These are phyloP conservation scores for Allolobophora icterica DNA, from an alignment of 2,888 invertebrate species.

Conservation along the genomic window DNA sequence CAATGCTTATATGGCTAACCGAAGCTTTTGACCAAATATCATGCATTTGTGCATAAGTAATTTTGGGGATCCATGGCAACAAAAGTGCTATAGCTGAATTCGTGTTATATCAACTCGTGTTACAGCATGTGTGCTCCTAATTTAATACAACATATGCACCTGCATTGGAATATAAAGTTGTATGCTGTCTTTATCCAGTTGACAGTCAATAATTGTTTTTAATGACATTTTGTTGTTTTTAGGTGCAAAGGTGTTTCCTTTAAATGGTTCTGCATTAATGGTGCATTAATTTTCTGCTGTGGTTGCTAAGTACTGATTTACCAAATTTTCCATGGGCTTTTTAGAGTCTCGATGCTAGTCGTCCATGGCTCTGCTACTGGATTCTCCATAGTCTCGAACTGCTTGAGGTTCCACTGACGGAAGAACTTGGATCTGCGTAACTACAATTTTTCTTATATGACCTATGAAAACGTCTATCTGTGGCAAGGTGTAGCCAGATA, in stretches of 20 bases:
- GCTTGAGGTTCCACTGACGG: slow-evolving; percentile 73
- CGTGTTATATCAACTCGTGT: too few relatives aligned
- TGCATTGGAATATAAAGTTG: background rate
- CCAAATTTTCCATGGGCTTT: background rate
- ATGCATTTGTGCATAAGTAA: too few relatives aligned
- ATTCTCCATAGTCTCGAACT: slow-evolving; percentile 87
- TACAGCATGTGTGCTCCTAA: too few relatives aligned
- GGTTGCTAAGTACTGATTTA: background rate
- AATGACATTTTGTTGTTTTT: background rate
- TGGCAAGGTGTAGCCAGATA: background rate
- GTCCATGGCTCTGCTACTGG: slow-evolving; percentile 98
- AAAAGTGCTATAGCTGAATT: too few relatives aligned
- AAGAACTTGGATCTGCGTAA: slow-evolving; percentile 63
- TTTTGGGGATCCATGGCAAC: too few relatives aligned
- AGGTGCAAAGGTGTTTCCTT: background rate
- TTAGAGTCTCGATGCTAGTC: slow-evolving; percentile 81
- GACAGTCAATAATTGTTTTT: background rate
- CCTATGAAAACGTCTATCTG: background rate
- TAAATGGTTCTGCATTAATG: background rate
- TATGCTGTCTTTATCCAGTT: background rate
- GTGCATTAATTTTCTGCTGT: background rate
- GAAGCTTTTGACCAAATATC: too few relatives aligned
- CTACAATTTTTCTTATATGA: slow-evolving; percentile 35
- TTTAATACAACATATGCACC: too few relatives aligned
- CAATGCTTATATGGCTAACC: too few relatives aligned